Conservation (phyloP, 2,113 vertebrate genomes). For the Zootoca vivipara region DNA sequence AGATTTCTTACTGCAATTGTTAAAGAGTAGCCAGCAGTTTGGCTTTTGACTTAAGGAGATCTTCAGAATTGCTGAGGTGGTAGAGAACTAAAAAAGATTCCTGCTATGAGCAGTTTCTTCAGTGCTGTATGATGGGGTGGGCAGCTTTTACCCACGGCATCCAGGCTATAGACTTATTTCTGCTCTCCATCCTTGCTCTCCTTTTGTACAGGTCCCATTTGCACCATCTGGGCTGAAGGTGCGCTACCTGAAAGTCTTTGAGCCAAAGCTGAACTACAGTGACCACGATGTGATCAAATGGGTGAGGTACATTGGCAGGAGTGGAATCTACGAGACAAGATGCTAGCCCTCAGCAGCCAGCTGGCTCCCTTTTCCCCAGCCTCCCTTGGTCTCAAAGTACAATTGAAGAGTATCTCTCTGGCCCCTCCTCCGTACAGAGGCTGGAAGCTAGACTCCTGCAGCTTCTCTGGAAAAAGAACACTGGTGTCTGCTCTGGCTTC, state of each 20-base stretch:
- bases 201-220: constrained; percentile 88
- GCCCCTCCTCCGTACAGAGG: constrained; percentile 49
- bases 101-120: neutral
- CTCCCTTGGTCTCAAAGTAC: constrained; percentile 60
- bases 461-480: constrained; percentile 51
- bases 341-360: constrained; percentile 81
- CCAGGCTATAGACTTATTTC: neutral
- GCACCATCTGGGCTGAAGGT: constrained; percentile 98
- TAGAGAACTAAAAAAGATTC: too few relatives aligned
- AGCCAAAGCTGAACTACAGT: constrained; percentile 99
- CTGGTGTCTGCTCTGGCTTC: constrained; percentile 27
- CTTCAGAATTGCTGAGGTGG: neutral
- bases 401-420: constrained; percentile 66
- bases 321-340: constrained; percentile 98
- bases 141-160: neutral
- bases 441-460: constrained; percentile 46
- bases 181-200: neutral
- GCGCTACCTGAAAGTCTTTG: constrained; percentile 99
- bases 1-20: neutral
- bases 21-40: neutral
- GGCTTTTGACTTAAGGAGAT: neutral
- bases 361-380: constrained; percentile 48
- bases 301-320: constrained; percentile 99
- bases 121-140: neutral
- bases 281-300: constrained; percentile 99